Conservation (phyloP, 2,888 invertebrate species). For the Pristionchus entomophagus region DNA sequence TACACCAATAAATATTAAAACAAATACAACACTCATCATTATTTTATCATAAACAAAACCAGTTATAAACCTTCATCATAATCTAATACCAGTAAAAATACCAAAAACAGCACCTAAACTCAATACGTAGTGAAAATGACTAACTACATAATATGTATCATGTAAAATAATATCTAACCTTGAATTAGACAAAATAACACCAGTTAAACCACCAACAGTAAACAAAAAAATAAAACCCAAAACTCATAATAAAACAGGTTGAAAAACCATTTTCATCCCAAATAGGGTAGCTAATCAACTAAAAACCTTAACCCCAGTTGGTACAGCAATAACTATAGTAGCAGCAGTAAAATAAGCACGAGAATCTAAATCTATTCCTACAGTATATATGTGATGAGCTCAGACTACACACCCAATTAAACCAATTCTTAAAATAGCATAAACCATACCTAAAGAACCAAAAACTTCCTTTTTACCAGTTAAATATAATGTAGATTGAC, state of each 20-base stretch:
- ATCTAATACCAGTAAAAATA: constrained; percentile 84
- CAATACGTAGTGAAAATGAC: constrained; percentile 87
- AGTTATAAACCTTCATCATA: constrained; percentile 84
- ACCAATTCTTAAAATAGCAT: constrained; percentile 88
- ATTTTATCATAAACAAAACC: constrained; percentile 81
- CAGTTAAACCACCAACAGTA: constrained; percentile 83
- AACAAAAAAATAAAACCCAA: constrained; percentile 87
- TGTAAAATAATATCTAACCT: constrained; percentile 86
- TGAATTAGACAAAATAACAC: constrained; percentile 83
- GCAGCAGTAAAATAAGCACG: constrained; percentile 89
- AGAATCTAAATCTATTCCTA: constrained; percentile 88
- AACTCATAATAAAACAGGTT: constrained; percentile 82
- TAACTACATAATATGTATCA: constrained; percentile 89
- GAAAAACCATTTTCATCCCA: constrained; percentile 82
- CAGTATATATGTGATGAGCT: constrained; percentile 89
- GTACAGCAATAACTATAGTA: constrained; percentile 89
- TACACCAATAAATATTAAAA: constrained; percentile 85
- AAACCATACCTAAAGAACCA: constrained; percentile 80
- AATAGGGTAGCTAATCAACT: constrained; percentile 85
- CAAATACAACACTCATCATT: constrained; percentile 84
- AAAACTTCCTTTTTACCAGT: constrained; percentile 78
- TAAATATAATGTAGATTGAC: constrained; percentile 86
- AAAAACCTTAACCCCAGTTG: constrained; percentile 89
- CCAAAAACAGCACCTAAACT: constrained; percentile 88
- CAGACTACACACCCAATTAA: constrained; percentile 88